A percentile compares a stretch with the other conserved stretches of the same genome.
Conservation (phyloP, 2,888 invertebrate species). For the Schizaphis graminum region DNA sequence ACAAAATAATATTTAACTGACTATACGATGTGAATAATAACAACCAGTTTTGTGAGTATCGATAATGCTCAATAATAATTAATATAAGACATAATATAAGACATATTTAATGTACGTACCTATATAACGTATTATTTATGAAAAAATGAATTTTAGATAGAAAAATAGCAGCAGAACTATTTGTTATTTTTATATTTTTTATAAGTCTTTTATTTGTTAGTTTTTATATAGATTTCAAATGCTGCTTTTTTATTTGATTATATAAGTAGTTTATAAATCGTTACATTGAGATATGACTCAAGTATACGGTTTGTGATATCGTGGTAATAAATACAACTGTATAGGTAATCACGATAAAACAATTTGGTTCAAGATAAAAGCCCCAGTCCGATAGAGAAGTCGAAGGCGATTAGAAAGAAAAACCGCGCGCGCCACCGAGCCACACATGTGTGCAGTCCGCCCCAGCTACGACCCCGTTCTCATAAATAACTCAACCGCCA, state of each 20-base stretch:
- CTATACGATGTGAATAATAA: background rate
- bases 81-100: background rate
- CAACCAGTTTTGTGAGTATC: background rate
- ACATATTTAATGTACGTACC: background rate
- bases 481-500: constrained; percentile 58
- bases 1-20: background rate
- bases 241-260: background rate
- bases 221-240: background rate
- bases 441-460: background rate
- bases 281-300: background rate
- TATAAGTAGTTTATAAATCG: background rate
- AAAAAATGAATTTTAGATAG: background rate
- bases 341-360: background rate
- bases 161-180: background rate
- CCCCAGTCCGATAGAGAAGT: background rate
- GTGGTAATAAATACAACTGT: background rate
- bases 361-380: background rate
- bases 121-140: background rate
- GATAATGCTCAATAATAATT: background rate
- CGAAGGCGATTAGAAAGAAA: constrained; percentile 47
- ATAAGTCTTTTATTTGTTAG: background rate
- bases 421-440: constrained; percentile 16
- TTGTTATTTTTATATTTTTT: background rate
- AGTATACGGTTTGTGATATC: background rate
- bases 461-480: background rate